Conservation (phyloP, 2,797 vertebrate species). For the Notoglanidium macrostoma region DNA sequence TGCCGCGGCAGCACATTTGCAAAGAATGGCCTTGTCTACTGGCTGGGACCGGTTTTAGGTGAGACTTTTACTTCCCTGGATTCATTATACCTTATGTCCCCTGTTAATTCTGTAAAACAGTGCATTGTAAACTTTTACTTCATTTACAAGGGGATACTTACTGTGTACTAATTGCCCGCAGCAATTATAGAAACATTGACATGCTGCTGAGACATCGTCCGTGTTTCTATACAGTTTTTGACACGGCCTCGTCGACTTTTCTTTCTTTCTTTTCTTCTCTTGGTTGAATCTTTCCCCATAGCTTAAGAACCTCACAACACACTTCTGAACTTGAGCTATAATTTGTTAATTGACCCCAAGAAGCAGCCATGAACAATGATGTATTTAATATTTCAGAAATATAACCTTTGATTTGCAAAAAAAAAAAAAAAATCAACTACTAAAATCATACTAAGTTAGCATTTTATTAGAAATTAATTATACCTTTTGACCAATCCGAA, state of each 20-base stretch:
- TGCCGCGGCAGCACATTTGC: slow-evolving; percentile 83
- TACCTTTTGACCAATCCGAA: neutral
- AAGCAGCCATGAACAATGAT: neutral
- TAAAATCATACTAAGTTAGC: no score
- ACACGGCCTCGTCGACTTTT: no score
- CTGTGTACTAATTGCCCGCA: neutral
- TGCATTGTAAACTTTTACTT: neutral
- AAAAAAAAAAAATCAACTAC: no score
- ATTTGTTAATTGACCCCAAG: no score
- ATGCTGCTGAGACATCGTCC: neutral
- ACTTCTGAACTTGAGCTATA: no score
- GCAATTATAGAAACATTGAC: neutral
- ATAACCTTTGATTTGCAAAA: no score
- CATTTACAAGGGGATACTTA: neutral
- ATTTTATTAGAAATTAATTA: no score
- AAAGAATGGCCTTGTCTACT: slow-evolving; percentile 84
- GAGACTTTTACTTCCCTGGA: slow-evolving; percentile 55
- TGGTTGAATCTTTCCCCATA: no score
- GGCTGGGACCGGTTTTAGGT: slow-evolving; percentile 87
- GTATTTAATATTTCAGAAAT: no score
- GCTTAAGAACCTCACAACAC: no score
- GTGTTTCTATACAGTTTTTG: neutral
- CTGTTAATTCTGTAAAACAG: neutral
- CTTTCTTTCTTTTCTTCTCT: no score
- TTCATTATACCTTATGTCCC: neutral